Conservation (phyloP, 2,888 invertebrate species). For the Teinopalpus imperialis region DNA sequence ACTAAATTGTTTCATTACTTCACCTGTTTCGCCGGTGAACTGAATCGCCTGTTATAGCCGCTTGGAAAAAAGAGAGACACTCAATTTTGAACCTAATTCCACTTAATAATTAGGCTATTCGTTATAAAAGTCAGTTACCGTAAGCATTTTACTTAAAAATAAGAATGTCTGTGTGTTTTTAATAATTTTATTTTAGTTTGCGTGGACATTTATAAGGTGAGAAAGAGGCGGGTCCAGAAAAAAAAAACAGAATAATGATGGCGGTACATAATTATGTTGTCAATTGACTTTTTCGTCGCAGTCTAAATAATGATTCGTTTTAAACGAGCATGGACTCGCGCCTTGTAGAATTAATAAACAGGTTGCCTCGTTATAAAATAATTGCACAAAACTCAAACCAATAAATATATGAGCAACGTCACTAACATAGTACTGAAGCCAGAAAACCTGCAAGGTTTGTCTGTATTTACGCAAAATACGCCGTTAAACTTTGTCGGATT, state of each 20-base stretch:
- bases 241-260: slow-evolving; percentile 32
- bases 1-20: slow-evolving; percentile 66
- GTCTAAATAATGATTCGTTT: slow-evolving; percentile 30
- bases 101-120: slow-evolving; percentile 2
- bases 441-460: no score
- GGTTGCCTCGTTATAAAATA: slow-evolving; percentile 33
- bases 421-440: no score
- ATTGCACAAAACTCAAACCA: no score
- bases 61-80: not conserved
- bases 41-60: slow-evolving; percentile 10
- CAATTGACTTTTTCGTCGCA: slow-evolving; percentile 38
- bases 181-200: slow-evolving; percentile 1
- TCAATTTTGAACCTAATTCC: slow-evolving; percentile 11
- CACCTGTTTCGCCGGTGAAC: slow-evolving; percentile 46
- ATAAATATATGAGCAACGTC: no score
- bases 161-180: no score
- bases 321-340: slow-evolving; percentile 29
- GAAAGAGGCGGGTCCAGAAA: slow-evolving; percentile 4
- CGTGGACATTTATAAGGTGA: slow-evolving; percentile 15
- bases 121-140: not conserved
- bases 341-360: slow-evolving; percentile 26
- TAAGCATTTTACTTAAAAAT: not conserved
- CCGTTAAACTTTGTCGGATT: no score
- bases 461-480: no score
- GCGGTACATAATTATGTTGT: slow-evolving; percentile 47